These are phyloP conservation scores for Sipunculus nudus DNA, from an alignment of 2,888 invertebrate genomes.

Conservation along the genomic window DNA sequence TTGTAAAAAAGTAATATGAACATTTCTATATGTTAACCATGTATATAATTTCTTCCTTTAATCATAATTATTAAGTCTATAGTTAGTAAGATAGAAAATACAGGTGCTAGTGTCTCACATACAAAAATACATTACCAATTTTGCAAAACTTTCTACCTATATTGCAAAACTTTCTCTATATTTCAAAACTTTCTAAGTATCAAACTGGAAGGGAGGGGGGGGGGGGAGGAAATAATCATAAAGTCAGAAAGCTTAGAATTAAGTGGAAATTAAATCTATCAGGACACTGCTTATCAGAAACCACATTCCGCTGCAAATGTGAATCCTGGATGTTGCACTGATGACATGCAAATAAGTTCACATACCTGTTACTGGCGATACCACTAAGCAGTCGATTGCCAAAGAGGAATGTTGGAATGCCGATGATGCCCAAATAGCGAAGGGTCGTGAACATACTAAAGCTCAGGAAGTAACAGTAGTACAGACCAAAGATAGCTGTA, in stretches of 20 bases:
- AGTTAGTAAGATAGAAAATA: no score
- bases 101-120: no score
- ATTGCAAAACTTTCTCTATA: no score
- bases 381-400: constrained; percentile 90
- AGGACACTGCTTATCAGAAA: background rate
- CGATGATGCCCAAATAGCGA: constrained; percentile 86
- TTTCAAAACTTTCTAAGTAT: no score
- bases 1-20: no score
- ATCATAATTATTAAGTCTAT: no score
- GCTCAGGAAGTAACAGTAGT: constrained; percentile 90
- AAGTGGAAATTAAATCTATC: background rate
- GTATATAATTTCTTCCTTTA: no score
- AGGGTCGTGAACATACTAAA: constrained; percentile 96
- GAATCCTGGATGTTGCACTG: background rate
- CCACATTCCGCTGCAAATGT: background rate
- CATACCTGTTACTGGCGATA: constrained; percentile 72
- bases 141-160: no score
- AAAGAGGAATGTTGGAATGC: constrained; percentile 87
- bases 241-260: background rate
- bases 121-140: no score
- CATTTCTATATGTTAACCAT: no score
- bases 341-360: no score
- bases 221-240: background rate
- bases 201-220: background rate
- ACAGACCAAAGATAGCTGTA: constrained; percentile 85